phyloP scores from a whole-genome alignment of 2,888 invertebrate species.

The Strigamia transsilvanica region DNA sequence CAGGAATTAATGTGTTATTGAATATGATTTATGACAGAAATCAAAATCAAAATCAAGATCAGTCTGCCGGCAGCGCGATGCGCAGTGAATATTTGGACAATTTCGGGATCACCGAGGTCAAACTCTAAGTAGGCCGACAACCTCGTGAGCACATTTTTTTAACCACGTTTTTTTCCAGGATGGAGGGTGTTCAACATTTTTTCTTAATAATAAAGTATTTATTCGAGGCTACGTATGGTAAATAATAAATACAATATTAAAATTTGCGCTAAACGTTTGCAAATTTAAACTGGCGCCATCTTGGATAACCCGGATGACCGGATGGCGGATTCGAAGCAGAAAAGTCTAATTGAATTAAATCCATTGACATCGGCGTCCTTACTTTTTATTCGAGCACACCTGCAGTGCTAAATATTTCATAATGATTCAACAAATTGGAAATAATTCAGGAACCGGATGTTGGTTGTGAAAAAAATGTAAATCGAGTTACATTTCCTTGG shows the following conservation, averaged over 20 bases:
- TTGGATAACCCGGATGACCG: neutral
- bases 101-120: slow-evolving; percentile 29
- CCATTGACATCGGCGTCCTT: no score
- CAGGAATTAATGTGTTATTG: no score
- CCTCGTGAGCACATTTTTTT: slow-evolving; percentile 32
- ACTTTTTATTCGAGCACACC: no score
- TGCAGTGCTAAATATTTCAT: neutral
- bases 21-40: neutral
- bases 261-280: neutral
- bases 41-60: slow-evolving; percentile 9
- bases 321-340: no score
- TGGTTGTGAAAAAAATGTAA: slow-evolving; percentile 1
- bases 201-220: neutral
- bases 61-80: slow-evolving; percentile 1
- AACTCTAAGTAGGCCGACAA: slow-evolving; percentile 37
- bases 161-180: neutral
- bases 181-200: slow-evolving; percentile 22
- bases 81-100: slow-evolving; percentile 15
- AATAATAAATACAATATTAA: neutral
- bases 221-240: neutral
- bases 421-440: slow-evolving; percentile 24
- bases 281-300: neutral
- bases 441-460: slow-evolving; percentile 47
- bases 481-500: neutral
- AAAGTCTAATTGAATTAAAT: no score